Evolutionary conservation across 2,888 invertebrate species (phyloP).

Genomic region (Scaeva pyrastri): DNA sequence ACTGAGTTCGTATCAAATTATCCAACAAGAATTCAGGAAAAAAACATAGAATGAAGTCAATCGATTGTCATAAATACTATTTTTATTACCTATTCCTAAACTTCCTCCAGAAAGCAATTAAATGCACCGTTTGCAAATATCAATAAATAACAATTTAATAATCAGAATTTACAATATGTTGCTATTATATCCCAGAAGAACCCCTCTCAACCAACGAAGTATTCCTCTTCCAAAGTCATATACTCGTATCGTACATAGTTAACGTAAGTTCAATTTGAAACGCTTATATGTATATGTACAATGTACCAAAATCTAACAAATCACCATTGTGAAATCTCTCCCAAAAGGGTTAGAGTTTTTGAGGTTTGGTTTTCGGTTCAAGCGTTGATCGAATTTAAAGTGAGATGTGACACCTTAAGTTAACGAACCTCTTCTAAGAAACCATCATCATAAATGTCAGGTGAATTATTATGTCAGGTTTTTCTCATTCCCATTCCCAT

Average conservation of each 20-base stretch:
- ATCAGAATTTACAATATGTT: conserved; percentile 61
- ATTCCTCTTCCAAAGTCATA: not conserved
- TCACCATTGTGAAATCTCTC: conserved; percentile 4
- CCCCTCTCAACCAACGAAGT: conserved; percentile 11
- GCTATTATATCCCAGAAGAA: conserved; percentile 22
- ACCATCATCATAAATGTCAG: conserved; percentile 71
- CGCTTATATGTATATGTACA: not conserved
- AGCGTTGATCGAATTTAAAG: not conserved
- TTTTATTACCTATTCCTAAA: conserved; percentile 31
- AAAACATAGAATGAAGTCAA: too few species aligned
- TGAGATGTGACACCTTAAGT: conserved; percentile 48
- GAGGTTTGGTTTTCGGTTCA: not conserved
- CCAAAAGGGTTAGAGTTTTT: conserved; percentile 1
- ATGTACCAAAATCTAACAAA: too few species aligned
- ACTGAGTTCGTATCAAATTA: too few species aligned
- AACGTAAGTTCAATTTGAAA: conserved; percentile 4
- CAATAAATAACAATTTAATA: conserved; percentile 71
- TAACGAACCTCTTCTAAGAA: conserved; percentile 19
- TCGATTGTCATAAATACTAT: conserved; percentile 54
- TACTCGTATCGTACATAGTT: too few species aligned
- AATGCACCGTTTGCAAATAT: conserved; percentile 59
- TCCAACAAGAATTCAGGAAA: too few species aligned
- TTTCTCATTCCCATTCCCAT: too few species aligned
- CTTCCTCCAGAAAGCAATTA: conserved; percentile 38
- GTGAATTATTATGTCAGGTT: conserved; percentile 56